A percentile compares a stretch with the other conserved stretches of the same genome.
phyloP scores from a whole-genome alignment of 2,113 vertebrate species.

The Cynopterus brachyotis region DNA sequence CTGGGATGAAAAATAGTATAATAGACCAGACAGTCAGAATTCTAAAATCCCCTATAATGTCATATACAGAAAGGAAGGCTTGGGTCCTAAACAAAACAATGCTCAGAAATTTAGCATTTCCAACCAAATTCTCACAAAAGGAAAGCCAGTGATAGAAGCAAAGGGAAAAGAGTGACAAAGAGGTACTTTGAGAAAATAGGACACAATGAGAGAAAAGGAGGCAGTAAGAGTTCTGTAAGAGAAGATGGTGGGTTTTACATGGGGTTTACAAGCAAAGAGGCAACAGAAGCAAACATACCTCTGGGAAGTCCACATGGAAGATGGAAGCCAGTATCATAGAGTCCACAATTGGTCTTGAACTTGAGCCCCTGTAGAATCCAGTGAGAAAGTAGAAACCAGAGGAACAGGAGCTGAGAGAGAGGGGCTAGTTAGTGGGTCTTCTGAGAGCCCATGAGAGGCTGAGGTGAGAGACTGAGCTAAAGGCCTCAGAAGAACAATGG shows the following conservation, averaged over 20 bases:
- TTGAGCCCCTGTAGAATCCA: not conserved
- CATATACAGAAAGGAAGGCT: not conserved
- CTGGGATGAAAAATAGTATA: not conserved
- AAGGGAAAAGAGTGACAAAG: not conserved
- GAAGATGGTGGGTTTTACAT: not conserved
- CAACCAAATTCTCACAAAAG: not conserved
- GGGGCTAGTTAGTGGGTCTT: not conserved
- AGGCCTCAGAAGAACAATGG: not conserved
- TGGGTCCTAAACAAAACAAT: not conserved
- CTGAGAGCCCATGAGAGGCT: not conserved
- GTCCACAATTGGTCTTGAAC: not conserved
- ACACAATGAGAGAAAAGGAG: not conserved
- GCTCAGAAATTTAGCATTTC: not conserved
- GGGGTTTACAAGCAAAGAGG: not conserved
- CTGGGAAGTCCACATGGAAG: not conserved
- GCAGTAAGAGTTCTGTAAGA: not conserved
- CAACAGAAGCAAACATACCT: not conserved
- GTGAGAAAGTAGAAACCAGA: not conserved
- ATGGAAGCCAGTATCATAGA: not conserved
- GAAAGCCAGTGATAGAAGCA: not conserved
- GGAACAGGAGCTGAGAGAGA: not conserved
- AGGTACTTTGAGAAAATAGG: not conserved
- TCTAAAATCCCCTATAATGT: not conserved
- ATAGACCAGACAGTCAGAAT: not conserved
- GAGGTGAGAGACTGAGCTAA: not conserved